phyloP scores from a whole-genome alignment of 1,140 invertebrate genomes.

The Laupala kohalensis region DNA sequence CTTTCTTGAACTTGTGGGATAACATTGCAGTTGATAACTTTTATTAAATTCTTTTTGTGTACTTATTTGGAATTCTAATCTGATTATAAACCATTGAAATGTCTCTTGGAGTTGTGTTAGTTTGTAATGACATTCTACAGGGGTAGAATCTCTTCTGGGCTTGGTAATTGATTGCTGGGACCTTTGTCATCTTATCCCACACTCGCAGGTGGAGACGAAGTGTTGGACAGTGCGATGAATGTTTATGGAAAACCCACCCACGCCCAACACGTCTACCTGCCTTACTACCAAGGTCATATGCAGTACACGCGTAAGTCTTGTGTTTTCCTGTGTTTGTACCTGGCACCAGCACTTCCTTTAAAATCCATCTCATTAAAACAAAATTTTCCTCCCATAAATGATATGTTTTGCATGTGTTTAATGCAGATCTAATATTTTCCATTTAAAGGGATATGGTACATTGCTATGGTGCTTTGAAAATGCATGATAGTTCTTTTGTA shows the following conservation, averaged over 20 bases:
- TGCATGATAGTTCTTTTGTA: no score
- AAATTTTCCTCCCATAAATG: background rate
- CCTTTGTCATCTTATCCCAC: conserved; percentile 7
- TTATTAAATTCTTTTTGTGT: no score
- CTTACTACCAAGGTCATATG: conserved; percentile 64
- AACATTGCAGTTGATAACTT: no score
- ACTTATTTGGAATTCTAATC: no score
- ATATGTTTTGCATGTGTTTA: background rate
- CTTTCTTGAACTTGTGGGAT: background rate
- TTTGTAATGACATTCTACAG: background rate
- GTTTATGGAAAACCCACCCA: conserved; percentile 54
- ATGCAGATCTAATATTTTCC: background rate
- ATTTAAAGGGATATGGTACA: no score
- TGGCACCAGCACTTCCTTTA: background rate
- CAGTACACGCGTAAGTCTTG: conserved; percentile 58
- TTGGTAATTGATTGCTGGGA: background rate
- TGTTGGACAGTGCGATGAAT: conserved; percentile 48
- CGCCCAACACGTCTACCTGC: conserved; percentile 65
- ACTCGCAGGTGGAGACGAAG: conserved; percentile 46
- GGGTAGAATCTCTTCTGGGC: background rate
- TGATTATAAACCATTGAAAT: no score
- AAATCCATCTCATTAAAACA: background rate
- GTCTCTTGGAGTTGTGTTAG: no score
- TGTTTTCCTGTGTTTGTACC: background rate
- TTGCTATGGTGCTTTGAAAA: no score